A percentile compares a stretch with the other conserved stretches of the same genome.
Evolutionary conservation across 2,113 vertebrate species (phyloP).

Genomic region (Mobula hypostoma): DNA sequence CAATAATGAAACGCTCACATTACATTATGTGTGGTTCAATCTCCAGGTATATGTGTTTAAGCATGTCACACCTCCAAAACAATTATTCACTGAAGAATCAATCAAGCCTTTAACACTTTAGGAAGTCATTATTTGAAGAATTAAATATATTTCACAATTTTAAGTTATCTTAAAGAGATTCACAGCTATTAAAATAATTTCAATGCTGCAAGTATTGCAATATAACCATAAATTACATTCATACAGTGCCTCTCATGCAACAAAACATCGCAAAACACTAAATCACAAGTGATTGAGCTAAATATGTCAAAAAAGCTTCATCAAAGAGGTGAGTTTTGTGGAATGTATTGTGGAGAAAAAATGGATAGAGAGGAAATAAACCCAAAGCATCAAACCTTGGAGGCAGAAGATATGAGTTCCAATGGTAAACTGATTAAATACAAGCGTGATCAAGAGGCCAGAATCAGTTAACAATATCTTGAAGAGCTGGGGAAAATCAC

Average conservation of each 20-base stretch:
- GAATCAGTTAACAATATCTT: no score
- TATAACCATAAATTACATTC: background rate
- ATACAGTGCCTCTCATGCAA: no score
- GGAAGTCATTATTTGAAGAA: background rate
- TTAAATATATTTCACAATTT: background rate
- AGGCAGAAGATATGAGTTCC: no score
- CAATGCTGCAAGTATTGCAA: background rate
- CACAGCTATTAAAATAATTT: background rate
- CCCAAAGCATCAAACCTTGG: no score
- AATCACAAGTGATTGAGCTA: no score
- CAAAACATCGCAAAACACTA: no score
- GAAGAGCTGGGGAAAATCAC: background rate
- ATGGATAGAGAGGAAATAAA: no score
- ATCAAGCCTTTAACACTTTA: background rate
- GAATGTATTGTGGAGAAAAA: no score
- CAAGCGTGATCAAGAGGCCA: no score
- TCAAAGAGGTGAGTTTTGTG: no score
- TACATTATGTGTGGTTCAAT: background rate
- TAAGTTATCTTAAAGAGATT: background rate
- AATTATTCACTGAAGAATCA: conserved; percentile 8
- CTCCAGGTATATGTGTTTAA: background rate
- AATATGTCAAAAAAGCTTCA: no score
- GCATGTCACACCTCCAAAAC: background rate
- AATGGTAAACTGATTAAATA: no score
- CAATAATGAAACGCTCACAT: background rate